Base-by-base conservation (phyloP, 2,888 invertebrate genomes). In the Rhyacophila evoluta region DNA sequence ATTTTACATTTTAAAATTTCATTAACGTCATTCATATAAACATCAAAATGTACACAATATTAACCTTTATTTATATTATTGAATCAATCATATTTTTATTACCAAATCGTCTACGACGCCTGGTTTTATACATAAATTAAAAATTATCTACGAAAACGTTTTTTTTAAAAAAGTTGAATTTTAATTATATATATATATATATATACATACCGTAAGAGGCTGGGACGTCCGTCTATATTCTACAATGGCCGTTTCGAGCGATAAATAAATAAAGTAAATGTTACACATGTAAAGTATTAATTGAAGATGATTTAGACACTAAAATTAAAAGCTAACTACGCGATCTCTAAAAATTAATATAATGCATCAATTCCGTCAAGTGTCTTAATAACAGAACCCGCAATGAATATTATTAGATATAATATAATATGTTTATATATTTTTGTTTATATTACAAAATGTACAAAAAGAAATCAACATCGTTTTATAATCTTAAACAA, bases 381-480 rank as follows among this genome's bases (percentile, higher is more conserved):
- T n/a, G n/a, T 55, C 25, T 8, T 19, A 12, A 55, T 55, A 6
- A 19, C 55, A 8, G 55, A 55, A 55, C 19, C 12, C 19, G 6
- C 25, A 10, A 25, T 19, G 15, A 55, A n/a, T 55, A 19, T 15
- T 55, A 55, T 55, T 19, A 19, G 55, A 55, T 55, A 55, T n/a
- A n/a, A n/a, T n/a, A n/a, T n/a, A n/a, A n/a, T n/a, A n/a, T 55
- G 19, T 55, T 19, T 55, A 55, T 41, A 41, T 41, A 41, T 41
- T 15, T 15, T 41, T 41, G 12, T 55, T 55, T 55, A 55, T 55
- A 5, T 55, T 55, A 55, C 55, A 55, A 55, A 33, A 55, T 55
- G 55, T 55, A 55, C 55, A 55, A 55, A n/a, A 55, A 55, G 55
- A 55, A 55, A 55, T 55, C 19, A 55, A 55, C 55, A 55, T 55